Conservation (phyloP, 2,888 invertebrate genomes). For the Polietes domitor region DNA sequence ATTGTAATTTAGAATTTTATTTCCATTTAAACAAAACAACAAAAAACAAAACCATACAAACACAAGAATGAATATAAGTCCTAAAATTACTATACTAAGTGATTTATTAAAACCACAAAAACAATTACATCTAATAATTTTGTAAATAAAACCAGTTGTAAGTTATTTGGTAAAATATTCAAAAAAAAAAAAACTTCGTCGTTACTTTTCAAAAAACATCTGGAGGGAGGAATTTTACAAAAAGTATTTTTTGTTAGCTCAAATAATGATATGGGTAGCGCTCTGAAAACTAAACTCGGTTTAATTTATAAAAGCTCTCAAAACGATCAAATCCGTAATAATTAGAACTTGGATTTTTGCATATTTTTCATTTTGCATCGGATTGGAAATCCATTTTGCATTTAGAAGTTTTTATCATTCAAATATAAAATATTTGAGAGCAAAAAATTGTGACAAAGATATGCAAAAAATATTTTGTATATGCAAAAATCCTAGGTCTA, state of each 20-base stretch:
- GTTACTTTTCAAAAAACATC: neutral
- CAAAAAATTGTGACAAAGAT: no score
- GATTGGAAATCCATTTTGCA: no score
- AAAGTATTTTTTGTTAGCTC: neutral
- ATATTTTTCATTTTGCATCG: no score
- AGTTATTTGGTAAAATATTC: conserved; percentile 38
- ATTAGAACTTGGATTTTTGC: no score
- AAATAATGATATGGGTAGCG: no score
- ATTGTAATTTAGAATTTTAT: conserved; percentile 45
- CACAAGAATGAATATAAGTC: conserved; percentile 35
- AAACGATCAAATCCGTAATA: no score
- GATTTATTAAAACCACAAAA: conserved; percentile 9
- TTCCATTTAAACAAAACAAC: conserved; percentile 21
- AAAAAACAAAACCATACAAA: conserved; percentile 30
- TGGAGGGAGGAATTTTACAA: neutral
- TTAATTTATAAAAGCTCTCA: no score
- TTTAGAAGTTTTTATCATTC: no score
- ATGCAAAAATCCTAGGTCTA: no score
- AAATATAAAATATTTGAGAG: no score
- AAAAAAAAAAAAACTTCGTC: neutral
- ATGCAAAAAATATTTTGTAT: no score
- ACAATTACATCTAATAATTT: conserved; percentile 20
- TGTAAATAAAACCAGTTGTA: conserved; percentile 38
- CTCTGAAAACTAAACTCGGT: no score
- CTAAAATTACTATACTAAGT: conserved; percentile 11